A percentile compares a stretch with the other conserved stretches of the same genome.
phyloP scores from a whole-genome alignment of 2,113 vertebrate species.

The Anarhynchus alexandrinus region DNA sequence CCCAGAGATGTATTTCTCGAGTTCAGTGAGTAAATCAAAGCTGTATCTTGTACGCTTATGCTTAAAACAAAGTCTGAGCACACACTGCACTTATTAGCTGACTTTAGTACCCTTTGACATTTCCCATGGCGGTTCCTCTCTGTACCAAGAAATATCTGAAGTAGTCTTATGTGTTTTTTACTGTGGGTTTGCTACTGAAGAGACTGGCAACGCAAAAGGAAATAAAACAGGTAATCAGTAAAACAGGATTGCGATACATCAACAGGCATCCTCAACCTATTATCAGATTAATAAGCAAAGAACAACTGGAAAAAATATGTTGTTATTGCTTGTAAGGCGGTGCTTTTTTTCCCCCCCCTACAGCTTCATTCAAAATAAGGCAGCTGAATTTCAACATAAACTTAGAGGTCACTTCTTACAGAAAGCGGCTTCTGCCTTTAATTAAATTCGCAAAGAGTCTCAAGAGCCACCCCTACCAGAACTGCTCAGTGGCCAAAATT shows the following conservation, averaged over 20 bases:
- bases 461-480: neutral
- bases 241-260: neutral
- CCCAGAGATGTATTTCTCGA: neutral
- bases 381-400: neutral
- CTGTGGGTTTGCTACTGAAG: neutral
- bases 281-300: slow-evolving; percentile 23
- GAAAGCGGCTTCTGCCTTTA: neutral
- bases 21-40: neutral
- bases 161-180: neutral
- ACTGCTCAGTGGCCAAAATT: neutral
- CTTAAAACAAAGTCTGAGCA: neutral
- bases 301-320: neutral
- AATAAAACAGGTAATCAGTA: slow-evolving; percentile 30
- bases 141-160: neutral
- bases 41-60: neutral
- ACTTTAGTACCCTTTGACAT: neutral
- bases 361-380: neutral
- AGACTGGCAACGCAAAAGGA: neutral
- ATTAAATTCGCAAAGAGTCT: neutral
- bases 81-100: neutral
- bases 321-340: neutral
- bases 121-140: neutral
- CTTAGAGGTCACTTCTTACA: neutral
- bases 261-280: neutral
- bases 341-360: neutral